Evolutionary conservation across 2,797 vertebrate species (phyloP).

Genomic region (Eulemur albifrons): DNA sequence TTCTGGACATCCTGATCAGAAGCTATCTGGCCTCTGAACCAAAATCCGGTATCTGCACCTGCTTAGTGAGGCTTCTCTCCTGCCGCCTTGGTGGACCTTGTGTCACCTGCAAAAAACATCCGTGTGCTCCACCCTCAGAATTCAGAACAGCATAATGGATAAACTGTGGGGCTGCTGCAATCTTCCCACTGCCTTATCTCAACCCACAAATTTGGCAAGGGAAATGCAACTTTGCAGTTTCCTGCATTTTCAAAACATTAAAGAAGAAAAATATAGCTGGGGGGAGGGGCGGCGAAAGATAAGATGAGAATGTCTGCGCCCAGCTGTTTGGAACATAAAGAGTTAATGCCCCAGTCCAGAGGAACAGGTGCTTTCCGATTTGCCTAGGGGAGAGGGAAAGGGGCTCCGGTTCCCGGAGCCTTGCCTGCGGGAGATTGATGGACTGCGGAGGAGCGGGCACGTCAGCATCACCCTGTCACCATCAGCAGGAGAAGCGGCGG

Average conservation of each 20-base stretch:
- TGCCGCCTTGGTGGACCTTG: no score
- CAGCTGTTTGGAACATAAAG: not conserved
- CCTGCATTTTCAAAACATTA: constrained; percentile 1
- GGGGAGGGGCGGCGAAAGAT: rapidly evolving
- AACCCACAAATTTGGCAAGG: not conserved
- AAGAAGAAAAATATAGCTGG: not conserved
- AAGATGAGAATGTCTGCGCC: not conserved
- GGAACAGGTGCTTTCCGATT: not conserved
- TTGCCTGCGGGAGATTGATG: not conserved
- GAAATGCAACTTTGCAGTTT: not conserved
- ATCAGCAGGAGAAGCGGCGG: not conserved
- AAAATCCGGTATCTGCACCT: not conserved
- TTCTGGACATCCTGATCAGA: not conserved
- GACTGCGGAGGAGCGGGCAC: not conserved
- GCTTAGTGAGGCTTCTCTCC: not conserved
- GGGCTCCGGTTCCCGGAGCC: not conserved
- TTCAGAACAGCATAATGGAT: not conserved
- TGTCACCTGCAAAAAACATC: not conserved
- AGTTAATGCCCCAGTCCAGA: not conserved
- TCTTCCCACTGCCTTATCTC: not conserved
- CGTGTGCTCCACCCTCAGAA: not conserved
- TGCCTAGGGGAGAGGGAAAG: not conserved
- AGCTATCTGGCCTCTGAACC: not conserved
- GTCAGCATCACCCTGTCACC: not conserved
- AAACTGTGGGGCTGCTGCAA: not conserved